phyloP scores from a whole-genome alignment of 2,113 vertebrate genomes.

The Pseudorhombus dupliciocellatus region DNA sequence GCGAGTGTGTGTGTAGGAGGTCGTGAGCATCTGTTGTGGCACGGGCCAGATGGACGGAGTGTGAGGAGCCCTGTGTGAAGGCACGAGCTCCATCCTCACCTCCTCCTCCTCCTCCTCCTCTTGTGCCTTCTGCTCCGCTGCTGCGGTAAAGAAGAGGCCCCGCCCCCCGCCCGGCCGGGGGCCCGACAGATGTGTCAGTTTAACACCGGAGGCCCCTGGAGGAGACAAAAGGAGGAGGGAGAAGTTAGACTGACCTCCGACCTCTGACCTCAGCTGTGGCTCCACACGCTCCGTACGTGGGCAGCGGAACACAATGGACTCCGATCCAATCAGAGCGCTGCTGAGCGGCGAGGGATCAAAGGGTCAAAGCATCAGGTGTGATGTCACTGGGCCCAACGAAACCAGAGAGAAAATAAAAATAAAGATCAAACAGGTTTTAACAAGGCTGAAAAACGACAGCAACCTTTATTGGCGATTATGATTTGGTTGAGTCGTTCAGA shows the following conservation, averaged over 20 bases:
- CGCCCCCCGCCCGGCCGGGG: background rate
- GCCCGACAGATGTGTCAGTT: constrained; percentile 69
- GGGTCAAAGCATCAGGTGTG: constrained; percentile 9
- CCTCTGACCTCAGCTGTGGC: constrained; percentile 51
- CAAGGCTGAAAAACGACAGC: no score
- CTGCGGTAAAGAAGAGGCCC: constrained; percentile 1
- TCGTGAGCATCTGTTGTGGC: constrained; percentile 79
- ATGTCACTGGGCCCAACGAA: background rate
- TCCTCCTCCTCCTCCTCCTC: constrained; percentile 34
- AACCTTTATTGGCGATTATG: no score
- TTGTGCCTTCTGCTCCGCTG: constrained; percentile 65
- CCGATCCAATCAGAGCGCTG: constrained; percentile 24
- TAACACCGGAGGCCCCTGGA: constrained; percentile 39
- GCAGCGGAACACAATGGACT: background rate
- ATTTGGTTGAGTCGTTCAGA: no score
- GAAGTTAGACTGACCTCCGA: constrained; percentile 31
- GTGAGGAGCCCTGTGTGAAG: constrained; percentile 71
- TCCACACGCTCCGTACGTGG: constrained; percentile 35
- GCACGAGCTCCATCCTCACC: constrained; percentile 65
- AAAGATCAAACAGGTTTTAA: no score
- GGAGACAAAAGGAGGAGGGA: constrained; percentile 49
- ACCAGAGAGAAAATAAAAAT: no score
- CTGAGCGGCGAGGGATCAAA: background rate
- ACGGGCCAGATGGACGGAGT: constrained; percentile 80
- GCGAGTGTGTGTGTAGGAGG: background rate